Conservation (phyloP, 2,797 vertebrate genomes). For the Syngnathus rostellatus region DNA sequence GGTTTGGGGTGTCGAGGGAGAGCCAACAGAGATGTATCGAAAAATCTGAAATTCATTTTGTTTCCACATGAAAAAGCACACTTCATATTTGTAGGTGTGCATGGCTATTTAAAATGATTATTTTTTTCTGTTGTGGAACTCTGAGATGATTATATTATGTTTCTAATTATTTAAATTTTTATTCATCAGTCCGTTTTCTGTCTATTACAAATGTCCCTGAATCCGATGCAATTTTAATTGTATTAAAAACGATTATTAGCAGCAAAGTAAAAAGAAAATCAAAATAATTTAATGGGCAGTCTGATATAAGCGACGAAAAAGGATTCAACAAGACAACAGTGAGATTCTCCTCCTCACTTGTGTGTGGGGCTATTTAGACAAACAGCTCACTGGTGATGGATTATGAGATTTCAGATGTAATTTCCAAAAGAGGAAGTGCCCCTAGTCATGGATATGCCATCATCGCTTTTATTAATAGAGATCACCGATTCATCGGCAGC, state of each 20-base stretch:
- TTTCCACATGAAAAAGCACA: background rate
- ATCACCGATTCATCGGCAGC: conserved; percentile 36
- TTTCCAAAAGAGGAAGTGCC: conserved; percentile 47
- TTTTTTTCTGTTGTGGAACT: background rate
- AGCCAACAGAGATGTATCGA: no score
- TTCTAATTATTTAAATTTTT: background rate
- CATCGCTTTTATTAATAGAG: conserved; percentile 49
- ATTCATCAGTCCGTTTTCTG: background rate
- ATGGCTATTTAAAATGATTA: background rate
- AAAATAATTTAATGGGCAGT: background rate
- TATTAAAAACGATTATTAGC: background rate
- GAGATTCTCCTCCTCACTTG: conserved; percentile 30
- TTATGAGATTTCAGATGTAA: conserved; percentile 54
- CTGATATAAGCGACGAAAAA: background rate
- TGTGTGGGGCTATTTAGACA: conserved; percentile 41
- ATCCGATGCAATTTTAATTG: background rate
- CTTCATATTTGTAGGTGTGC: background rate
- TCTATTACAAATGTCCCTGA: background rate
- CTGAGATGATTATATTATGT: background rate
- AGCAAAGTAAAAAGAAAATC: background rate
- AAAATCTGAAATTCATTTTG: background rate
- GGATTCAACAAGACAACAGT: background rate
- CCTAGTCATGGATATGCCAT: conserved; percentile 47
- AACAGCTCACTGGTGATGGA: conserved; percentile 51
- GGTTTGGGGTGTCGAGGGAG: background rate